These are phyloP conservation scores for Anarrhichthys ocellatus DNA, from an alignment of 2,113 vertebrate genomes.

Conservation along the genomic window DNA sequence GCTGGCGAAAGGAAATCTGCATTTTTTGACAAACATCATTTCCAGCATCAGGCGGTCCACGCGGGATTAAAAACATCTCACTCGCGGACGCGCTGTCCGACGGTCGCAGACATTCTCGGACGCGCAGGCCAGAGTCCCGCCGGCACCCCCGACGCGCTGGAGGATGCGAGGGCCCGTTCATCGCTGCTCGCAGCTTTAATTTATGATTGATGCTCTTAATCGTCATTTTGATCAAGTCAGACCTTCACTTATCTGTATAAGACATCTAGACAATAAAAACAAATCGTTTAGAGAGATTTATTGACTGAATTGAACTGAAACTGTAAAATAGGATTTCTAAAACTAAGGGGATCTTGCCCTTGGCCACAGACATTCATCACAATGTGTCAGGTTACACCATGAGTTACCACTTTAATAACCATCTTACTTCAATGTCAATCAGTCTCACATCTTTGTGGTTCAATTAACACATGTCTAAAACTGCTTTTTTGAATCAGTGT, in stretches of 20 bases:
- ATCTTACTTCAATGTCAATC: neutral
- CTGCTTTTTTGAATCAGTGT: no score
- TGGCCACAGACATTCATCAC: neutral
- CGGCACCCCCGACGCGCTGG: no score
- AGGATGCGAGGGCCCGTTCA: no score
- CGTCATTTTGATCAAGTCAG: conserved; percentile 11
- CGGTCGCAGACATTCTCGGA: no score
- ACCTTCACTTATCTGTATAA: neutral
- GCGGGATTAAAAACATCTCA: no score
- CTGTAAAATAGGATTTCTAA: neutral
- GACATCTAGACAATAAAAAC: conserved; percentile 12
- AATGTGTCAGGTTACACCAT: neutral
- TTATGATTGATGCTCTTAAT: conserved; percentile 3
- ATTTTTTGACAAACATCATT: no score
- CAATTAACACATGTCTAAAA: neutral
- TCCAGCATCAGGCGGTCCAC: no score
- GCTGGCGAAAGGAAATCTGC: no score
- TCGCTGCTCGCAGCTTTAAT: no score
- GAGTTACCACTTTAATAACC: neutral
- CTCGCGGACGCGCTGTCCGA: no score
- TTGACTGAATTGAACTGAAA: neutral
- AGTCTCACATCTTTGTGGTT: neutral
- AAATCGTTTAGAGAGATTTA: neutral
- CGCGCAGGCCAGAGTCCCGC: no score
- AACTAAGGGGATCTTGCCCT: neutral